These are phyloP conservation scores for Criorhina ranunculi DNA, from an alignment of 2,888 invertebrate species.

Conservation along the genomic window DNA sequence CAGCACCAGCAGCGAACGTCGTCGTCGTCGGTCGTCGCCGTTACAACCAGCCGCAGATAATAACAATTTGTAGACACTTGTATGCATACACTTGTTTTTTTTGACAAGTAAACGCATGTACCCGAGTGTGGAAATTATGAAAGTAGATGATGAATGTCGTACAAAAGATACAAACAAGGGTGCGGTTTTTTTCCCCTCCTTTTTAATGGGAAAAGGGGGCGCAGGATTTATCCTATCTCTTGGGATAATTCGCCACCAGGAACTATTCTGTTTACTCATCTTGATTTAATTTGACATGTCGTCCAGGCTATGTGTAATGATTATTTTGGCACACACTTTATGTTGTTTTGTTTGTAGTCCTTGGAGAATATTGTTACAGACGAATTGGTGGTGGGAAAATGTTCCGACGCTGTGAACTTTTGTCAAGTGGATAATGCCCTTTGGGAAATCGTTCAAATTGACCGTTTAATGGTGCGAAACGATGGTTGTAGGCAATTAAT, in stretches of 20 bases:
- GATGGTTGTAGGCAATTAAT: conserved; percentile 52
- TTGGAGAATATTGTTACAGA: conserved; percentile 82
- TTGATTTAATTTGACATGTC: conserved; percentile 82
- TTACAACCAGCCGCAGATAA: conserved; percentile 18
- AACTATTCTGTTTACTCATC: conserved; percentile 81
- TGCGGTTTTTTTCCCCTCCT: conserved; percentile 74
- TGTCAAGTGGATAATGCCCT: conserved; percentile 64
- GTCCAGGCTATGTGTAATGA: conserved; percentile 34
- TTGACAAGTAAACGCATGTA: conserved; percentile 34
- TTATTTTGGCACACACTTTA: conserved; percentile 59
- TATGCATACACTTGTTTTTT: conserved; percentile 47
- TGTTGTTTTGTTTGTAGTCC: conserved; percentile 79
- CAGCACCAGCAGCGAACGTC: conserved; percentile 37
- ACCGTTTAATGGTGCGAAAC: conserved; percentile 81
- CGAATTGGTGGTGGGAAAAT: conserved; percentile 73
- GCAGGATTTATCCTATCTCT: conserved; percentile 32
- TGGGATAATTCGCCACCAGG: conserved; percentile 35
- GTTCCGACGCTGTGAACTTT: conserved; percentile 35
- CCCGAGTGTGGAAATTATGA: conserved; percentile 19
- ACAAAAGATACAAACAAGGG: conserved; percentile 60
- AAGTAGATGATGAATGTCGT: conserved; percentile 31
- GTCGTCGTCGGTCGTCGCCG: conserved; percentile 21
- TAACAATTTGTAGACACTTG: conserved; percentile 51
- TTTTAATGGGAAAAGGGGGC: conserved; percentile 65
- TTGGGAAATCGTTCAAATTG: conserved; percentile 81